Base-by-base conservation (phyloP, 2,797 vertebrate species). In the Tokudaia tokunoshimensis region DNA sequence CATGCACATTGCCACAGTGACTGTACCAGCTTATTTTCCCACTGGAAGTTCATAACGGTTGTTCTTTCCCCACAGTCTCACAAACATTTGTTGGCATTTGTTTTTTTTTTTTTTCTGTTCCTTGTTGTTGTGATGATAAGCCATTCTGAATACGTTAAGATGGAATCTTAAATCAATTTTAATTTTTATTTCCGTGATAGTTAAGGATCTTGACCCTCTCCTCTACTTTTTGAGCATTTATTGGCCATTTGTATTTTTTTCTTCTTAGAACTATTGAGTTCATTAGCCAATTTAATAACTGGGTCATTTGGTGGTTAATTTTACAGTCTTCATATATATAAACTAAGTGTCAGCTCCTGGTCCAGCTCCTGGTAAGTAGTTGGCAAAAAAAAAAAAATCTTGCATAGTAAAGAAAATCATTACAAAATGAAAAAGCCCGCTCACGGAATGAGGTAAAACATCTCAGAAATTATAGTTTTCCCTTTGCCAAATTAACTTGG, bases 401-500 rank as follows among this genome's bases (percentile, higher is more conserved):
- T 87, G 22, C 14, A 57, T 9, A 41, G n/a, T 55, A 87, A 57
- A 74, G 14, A 15, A 76, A 61, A 3, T 47, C 44, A 76, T 76
- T 20, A 47, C 41, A 19, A 34, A 61, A 63, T 57, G 22, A 13
- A 61, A 76, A 31, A 61, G 3, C 24, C 70, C 59, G 52, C 24
- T 41, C 63, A n/a, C 19, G n/a, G n/a, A 55, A 57, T 41, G 14
- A 52, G 24, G 22, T 6, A 11, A 55, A 86, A 29, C 24, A 41
- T 37, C 24, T 41, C n/a, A 19, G 24, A 87, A 87, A 74, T 74
- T 26, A 26, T 31, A 84, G 41, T 78, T 72, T 95, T 86, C 70
- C 86, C 31, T 94, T 76, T 65, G 57, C 61, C 65, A 72, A 84
- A 80, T 70, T 92, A 92, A 79, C 50, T 78, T 57, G 8, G 24